These are phyloP conservation scores for Ceriagrion tenellum DNA, from an alignment of 2,888 invertebrate species.

Conservation along the genomic window DNA sequence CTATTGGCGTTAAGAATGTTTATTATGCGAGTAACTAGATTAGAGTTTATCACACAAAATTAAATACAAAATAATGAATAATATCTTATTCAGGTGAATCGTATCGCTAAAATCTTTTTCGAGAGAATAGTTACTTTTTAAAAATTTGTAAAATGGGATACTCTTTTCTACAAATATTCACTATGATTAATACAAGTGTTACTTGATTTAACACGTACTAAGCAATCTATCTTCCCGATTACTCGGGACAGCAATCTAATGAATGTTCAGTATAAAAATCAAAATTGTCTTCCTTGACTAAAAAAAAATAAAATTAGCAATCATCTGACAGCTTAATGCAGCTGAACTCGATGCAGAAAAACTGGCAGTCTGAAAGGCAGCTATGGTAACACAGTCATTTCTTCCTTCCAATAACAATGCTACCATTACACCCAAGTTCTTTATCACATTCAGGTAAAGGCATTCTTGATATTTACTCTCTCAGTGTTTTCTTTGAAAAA, in stretches of 20 bases:
- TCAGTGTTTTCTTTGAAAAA: no score
- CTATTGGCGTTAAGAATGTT: constrained; percentile 46
- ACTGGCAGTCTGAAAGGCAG: not conserved
- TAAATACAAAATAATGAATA: not conserved
- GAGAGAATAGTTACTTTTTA: constrained; percentile 19
- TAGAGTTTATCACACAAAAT: constrained; percentile 31
- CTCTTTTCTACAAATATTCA: constrained; percentile 41
- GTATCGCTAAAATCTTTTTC: constrained; percentile 23
- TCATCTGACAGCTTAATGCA: not conserved
- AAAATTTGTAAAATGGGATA: constrained; percentile 56
- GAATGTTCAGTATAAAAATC: constrained; percentile 50
- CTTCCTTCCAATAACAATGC: not conserved
- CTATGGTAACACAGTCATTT: not conserved
- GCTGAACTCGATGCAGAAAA: not conserved
- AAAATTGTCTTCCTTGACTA: constrained; percentile 54
- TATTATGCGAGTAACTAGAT: constrained; percentile 20
- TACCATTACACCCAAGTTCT: no score
- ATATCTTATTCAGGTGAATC: not conserved
- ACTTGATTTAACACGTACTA: constrained; percentile 24
- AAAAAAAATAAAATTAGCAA: not conserved
- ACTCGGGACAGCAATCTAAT: constrained; percentile 9
- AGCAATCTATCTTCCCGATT: constrained; percentile 30
- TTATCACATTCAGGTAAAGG: no score
- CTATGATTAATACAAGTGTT: constrained; percentile 25
- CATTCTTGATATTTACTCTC: no score